A percentile compares a stretch with the other conserved stretches of the same genome.
Conservation (phyloP, 35 echinoderm and acorn worm genomes). For the Lytechinus pictus region DNA sequence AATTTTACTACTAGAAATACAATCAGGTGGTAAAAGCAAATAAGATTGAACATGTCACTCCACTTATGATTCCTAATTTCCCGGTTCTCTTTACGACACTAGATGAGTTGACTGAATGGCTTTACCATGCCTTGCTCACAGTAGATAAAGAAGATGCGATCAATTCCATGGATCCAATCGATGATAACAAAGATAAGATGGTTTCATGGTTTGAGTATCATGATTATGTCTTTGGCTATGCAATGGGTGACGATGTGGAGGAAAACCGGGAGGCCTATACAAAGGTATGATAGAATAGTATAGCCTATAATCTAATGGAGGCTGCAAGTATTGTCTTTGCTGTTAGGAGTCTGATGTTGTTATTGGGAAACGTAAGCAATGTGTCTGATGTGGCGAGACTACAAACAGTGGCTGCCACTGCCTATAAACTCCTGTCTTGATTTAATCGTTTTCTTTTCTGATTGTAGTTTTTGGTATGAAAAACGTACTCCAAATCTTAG, state of each 20-base stretch:
- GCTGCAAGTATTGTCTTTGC: no score
- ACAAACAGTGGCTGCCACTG: no score
- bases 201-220: conserved; percentile 68
- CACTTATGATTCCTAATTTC: background rate
- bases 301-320: no score
- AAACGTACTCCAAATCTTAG: no score
- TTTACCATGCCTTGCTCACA: conserved; percentile 43
- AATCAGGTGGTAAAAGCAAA: no score
- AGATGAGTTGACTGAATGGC: conserved; percentile 66
- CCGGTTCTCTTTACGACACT: background rate
- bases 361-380: no score
- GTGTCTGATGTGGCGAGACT: no score
- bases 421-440: no score
- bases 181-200: conserved; percentile 55
- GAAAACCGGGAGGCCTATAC: conserved; percentile 15
- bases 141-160: conserved; percentile 32
- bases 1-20: no score
- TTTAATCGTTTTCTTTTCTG: no score
- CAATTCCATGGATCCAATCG: conserved; percentile 47
- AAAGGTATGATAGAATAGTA: conserved; percentile 4
- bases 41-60: background rate
- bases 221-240: conserved; percentile 51
- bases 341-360: no score
- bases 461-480: no score
- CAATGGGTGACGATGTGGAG: conserved; percentile 21